phyloP scores from a whole-genome alignment of 2,113 vertebrate genomes.

The Amazona guildingii region DNA sequence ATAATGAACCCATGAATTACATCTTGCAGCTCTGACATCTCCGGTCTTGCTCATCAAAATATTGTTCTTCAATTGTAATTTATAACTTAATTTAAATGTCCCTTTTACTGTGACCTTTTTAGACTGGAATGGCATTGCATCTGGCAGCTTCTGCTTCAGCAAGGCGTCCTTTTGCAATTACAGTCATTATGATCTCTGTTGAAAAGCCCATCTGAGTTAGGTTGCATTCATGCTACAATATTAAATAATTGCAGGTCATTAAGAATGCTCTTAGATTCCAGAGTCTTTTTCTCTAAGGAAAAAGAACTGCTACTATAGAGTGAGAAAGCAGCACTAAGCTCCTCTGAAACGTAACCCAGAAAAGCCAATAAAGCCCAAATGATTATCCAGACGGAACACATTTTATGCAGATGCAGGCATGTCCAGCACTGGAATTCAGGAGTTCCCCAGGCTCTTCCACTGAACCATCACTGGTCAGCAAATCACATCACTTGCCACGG shows the following conservation, averaged over 20 bases:
- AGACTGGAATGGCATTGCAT: slow-evolving; percentile 66
- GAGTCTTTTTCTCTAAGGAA: neutral
- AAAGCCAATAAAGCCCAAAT: neutral
- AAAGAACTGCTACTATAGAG: neutral
- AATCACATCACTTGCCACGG: neutral
- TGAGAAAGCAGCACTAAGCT: neutral
- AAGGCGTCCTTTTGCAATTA: slow-evolving; percentile 73
- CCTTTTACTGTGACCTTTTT: slow-evolving; percentile 78
- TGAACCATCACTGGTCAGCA: neutral
- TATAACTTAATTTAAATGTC: slow-evolving; percentile 83
- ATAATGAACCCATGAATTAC: slow-evolving; percentile 86
- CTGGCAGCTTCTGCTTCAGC: slow-evolving; percentile 62
- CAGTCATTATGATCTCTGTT: slow-evolving; percentile 50
- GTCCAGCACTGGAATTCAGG: neutral
- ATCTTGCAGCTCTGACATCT: slow-evolving; percentile 78
- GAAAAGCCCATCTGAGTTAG: slow-evolving; percentile 41
- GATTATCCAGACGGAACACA: neutral
- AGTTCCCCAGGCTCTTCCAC: neutral
- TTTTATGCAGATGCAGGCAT: rapidly evolving
- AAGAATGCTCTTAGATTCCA: slow-evolving; percentile 29
- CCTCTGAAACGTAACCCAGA: neutral
- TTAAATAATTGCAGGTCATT: slow-evolving; percentile 63
- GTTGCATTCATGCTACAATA: neutral
- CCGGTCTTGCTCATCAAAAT: slow-evolving; percentile 81
- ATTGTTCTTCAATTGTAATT: slow-evolving; percentile 84